Evolutionary conservation across 2,797 vertebrate genomes (phyloP), one percentile per base, ranked within the genome.

Genomic region (Spheniscus humboldti): DNA sequence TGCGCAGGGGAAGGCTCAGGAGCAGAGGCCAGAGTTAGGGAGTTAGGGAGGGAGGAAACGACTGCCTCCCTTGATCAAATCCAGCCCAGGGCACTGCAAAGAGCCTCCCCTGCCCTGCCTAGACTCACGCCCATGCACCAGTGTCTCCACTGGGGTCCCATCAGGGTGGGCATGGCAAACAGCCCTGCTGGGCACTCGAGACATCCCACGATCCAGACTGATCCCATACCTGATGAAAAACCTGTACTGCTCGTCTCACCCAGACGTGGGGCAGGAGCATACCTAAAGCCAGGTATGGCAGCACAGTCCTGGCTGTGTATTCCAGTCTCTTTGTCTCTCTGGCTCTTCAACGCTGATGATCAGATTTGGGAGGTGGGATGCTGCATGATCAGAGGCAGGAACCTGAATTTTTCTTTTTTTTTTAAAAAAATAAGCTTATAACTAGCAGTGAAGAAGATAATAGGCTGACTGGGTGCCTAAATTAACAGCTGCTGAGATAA

Each of bases 401-500:
- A 92, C 19, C 13, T 43, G 10, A 55, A 13, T 72, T 67, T 81
- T 28, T 48, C 11, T 13, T 7, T 7, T 5, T 64, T 25, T 37
- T 64, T 81, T 24, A 37, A 37, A 37, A 37, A 7, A 74, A 31
- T 39, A 56, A 90, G 28, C 43, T 66, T 67, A 8, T 37, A 94
- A 57, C 39, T 56, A 37, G 20, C 68, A 90, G 28, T 48, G 41
- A 83, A 86, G 56, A 77, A 33, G 52, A 33, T 68, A 86, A 91
- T 4, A 57, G 56, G 13, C 45, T 80, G 79, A 86, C 75, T 78
- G 68, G 37, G 37, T 72, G 56, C n/a, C 88, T 86, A 68, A 90
- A 93, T 57, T 75, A 89, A 82, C 63, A 90, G 66, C 76, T 92
- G 66, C 78, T 88, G 76, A 92, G 73, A 68, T 68, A 78, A 75